Conservation (phyloP, 2,797 vertebrate species). For the Tolypeutes matacus region DNA sequence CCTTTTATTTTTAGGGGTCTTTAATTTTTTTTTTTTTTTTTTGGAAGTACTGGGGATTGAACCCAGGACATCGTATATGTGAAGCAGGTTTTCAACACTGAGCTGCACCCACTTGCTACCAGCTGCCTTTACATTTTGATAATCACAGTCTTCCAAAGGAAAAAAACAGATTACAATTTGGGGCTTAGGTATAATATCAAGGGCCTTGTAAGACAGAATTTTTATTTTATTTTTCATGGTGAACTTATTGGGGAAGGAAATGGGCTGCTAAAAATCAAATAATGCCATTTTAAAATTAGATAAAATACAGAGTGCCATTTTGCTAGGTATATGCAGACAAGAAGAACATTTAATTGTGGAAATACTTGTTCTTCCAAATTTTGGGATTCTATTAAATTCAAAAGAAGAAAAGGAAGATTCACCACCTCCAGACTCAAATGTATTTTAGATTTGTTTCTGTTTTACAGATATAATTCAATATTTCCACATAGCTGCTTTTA, state of each 20-base stretch:
- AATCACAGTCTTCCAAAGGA: slow-evolving; percentile 41
- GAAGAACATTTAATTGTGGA: slow-evolving; percentile 51
- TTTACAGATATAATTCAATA: slow-evolving; percentile 62
- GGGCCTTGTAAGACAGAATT: slow-evolving; percentile 56
- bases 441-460: slow-evolving; percentile 72
- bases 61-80: too few species aligned
- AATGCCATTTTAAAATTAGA: slow-evolving; percentile 44
- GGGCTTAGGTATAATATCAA: neutral
- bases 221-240: slow-evolving; percentile 21
- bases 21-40: too few species aligned
- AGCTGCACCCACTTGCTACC: neutral
- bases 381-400: slow-evolving; percentile 58
- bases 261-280: slow-evolving; percentile 26
- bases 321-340: neutral
- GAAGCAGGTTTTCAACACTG: too few species aligned
- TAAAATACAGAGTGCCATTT: neutral
- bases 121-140: slow-evolving; percentile 55
- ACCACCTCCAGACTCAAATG: slow-evolving; percentile 16
- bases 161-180: neutral
- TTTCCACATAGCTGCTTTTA: slow-evolving; percentile 51
- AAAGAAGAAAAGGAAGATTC: slow-evolving; percentile 39
- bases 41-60: too few species aligned
- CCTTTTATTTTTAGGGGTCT: neutral
- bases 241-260: slow-evolving; percentile 7
- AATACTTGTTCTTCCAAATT: slow-evolving; percentile 59